Percentiles rank a stretch among this genome's conserved stretches.
Conservation (phyloP, 2,888 invertebrate genomes). For the Yponomeuta cagnagella region DNA sequence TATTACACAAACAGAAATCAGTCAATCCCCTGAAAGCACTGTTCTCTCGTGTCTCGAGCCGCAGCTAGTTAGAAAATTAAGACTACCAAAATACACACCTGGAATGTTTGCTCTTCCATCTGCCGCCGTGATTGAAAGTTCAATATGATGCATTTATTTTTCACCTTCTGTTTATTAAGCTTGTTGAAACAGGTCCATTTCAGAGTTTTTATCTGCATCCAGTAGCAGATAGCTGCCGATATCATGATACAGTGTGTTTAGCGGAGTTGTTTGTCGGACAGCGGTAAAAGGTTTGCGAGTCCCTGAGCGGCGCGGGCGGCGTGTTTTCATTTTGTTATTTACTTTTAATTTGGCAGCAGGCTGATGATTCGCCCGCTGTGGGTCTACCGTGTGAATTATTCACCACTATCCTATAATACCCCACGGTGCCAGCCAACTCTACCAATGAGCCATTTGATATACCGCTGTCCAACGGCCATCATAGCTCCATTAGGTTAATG, state of each 20-base stretch:
- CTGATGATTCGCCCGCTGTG: conserved; percentile 61
- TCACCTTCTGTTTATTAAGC: conserved; percentile 14
- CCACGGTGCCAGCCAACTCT: not conserved
- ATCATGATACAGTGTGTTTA: conserved; percentile 70
- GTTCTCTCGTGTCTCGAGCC: not conserved
- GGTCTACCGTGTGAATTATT: conserved; percentile 66
- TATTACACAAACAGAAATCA: not conserved
- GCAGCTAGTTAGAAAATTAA: not conserved
- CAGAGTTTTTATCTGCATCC: conserved; percentile 55
- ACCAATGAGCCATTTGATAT: not conserved
- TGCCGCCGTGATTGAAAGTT: not conserved
- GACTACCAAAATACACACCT: conserved; percentile 1
- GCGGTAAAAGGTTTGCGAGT: conserved; percentile 74
- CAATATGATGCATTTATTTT: conserved; percentile 9
- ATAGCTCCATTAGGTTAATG: not conserved
- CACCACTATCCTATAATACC: conserved; percentile 20
- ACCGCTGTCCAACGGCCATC: not conserved
- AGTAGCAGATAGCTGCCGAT: conserved; percentile 61
- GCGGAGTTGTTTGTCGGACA: conserved; percentile 67
- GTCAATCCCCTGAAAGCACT: not conserved
- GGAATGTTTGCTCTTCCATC: not conserved
- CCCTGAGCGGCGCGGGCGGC: conserved; percentile 61
- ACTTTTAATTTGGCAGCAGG: conserved; percentile 76
- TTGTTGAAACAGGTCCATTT: conserved; percentile 35
- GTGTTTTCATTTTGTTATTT: conserved; percentile 76